phyloP scores from a whole-genome alignment of 2,113 vertebrate species.

The Oncorhynchus masou region DNA sequence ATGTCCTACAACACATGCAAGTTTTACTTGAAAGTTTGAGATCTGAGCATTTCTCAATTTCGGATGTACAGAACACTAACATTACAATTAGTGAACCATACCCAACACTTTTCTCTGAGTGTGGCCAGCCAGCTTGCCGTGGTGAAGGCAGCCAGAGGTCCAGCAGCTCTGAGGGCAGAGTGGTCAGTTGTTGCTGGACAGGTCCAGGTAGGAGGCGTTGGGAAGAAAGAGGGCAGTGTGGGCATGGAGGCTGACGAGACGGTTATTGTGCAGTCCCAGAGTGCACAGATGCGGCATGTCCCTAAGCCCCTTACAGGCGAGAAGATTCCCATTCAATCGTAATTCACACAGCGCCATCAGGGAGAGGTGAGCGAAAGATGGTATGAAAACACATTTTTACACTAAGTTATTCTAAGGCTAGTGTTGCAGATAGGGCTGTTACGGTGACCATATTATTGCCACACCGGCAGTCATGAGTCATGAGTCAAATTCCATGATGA shows the following conservation, averaged over 20 bases:
- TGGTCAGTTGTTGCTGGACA: constrained; percentile 85
- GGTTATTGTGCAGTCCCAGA: constrained; percentile 88
- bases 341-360: constrained; percentile 84
- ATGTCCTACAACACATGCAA: too few relatives aligned
- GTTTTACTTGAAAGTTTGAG: too few relatives aligned
- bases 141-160: constrained; percentile 65
- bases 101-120: constrained; percentile 55
- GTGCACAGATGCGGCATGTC: constrained; percentile 84
- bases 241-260: constrained; percentile 76
- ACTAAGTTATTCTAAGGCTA: too few relatives aligned
- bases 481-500: too few relatives aligned
- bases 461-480: constrained; percentile 50
- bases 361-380: too few relatives aligned
- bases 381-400: too few relatives aligned
- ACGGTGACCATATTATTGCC: too few relatives aligned
- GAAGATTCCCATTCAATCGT: constrained; percentile 85
- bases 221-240: constrained; percentile 78
- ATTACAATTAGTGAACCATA: constrained; percentile 20
- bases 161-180: constrained; percentile 56
- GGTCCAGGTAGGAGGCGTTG: constrained; percentile 86
- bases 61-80: too few relatives aligned
- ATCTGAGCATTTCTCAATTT: too few relatives aligned
- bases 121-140: constrained; percentile 30
- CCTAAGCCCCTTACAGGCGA: constrained; percentile 84
- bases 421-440: too few relatives aligned